These are phyloP conservation scores for Nestor notabilis DNA, from an alignment of 2,113 vertebrate species.

Conservation along the genomic window DNA sequence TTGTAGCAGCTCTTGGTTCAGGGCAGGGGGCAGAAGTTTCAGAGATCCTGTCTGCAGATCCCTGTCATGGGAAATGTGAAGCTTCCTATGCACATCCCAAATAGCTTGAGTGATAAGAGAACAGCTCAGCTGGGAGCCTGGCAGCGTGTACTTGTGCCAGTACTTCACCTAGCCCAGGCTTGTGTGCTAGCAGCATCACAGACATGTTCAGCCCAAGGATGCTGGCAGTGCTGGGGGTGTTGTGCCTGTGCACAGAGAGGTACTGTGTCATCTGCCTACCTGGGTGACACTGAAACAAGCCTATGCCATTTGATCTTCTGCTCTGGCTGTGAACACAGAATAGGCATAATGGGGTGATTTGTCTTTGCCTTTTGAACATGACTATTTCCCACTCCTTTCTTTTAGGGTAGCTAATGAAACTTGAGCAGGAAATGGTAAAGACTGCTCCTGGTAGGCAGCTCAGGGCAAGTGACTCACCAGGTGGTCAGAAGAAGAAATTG, in stretches of 20 bases:
- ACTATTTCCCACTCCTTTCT: neutral
- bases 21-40: neutral
- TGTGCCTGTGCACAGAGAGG: neutral
- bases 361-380: neutral
- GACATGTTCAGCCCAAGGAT: neutral
- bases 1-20: neutral
- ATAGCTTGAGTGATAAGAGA: neutral
- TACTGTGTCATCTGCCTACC: neutral
- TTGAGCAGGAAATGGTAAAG: neutral
- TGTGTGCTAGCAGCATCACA: rapidly evolving
- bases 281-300: neutral
- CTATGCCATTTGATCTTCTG: neutral
- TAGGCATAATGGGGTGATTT: neutral
- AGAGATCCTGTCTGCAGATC: neutral
- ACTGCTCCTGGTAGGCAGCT: neutral
- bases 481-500: constrained; percentile 13
- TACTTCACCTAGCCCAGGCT: neutral
- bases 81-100: neutral
- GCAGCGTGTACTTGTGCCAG: neutral
- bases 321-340: neutral
- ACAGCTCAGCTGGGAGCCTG: neutral
- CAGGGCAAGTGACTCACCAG: neutral
- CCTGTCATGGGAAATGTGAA: neutral
- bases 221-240: neutral
- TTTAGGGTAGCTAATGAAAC: neutral